Base-by-base conservation (phyloP, 2,888 invertebrate genomes). In the Chirona hameri region DNA sequence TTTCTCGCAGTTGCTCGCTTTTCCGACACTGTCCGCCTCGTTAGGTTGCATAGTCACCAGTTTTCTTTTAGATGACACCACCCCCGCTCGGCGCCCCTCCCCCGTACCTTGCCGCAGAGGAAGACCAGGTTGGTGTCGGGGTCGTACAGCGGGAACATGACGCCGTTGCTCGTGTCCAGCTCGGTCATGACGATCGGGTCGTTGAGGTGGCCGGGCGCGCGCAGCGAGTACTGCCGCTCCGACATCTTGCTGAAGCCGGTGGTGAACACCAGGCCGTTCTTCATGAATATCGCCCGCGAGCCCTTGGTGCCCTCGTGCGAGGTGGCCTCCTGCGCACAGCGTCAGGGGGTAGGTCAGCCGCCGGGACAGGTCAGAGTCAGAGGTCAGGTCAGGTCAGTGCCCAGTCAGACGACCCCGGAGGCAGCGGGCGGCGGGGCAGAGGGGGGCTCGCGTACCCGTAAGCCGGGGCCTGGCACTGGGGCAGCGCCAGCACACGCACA, bases 161-260 rank as follows among this genome's bases (percentile, higher is more conserved):
- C 96, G 83, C 98, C 98, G 89, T 98, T 97, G 86, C 97, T 96
- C 76, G 96, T 96, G 89, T 96, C 96, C 87, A 96, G 90, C 90
- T 96, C 96, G 81, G 96, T 96, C 90, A 96, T 96, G 52, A 95
- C 95, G 86, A 96, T 95, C 39, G 96, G 96, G 88, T 96, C 95
- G 85, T 90, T 91, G 52, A 96, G 90, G 86, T 94, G 94, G 88
- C 95, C 95, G 18, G 96, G 96, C 0, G 95, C 95, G 86, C 99
- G 92, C 84, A 99, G 91, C 81, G 97, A 95, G 90, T 99, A 99
- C 88, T 99, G 98, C 81, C 99, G 91, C 89, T 99, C 99, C 80
- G 98, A 98, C 93, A 98, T 96, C 88, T 96, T 94, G 86, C 98
- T 99, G 91, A 99, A 99, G 9, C 85, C 85, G n/a, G 97, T 97